phyloP scores from a whole-genome alignment of 2,797 vertebrate species.

The Serranus cabrilla region DNA sequence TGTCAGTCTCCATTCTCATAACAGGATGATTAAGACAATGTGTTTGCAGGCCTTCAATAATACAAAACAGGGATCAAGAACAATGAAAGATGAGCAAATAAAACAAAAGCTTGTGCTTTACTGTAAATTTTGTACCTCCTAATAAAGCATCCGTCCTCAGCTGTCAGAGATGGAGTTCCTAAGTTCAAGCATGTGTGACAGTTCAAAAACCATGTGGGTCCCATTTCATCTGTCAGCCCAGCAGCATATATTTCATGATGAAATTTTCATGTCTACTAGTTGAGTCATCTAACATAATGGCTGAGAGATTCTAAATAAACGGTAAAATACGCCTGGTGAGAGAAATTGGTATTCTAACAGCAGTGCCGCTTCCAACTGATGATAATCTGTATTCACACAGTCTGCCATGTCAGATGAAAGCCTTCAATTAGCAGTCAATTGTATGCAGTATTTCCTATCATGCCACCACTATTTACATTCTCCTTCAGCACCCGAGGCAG shows the following conservation, averaged over 20 bases:
- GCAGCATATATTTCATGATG: slow-evolving; percentile 31
- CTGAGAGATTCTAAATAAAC: slow-evolving; percentile 56
- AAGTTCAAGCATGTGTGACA: slow-evolving; percentile 40
- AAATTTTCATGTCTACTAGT: slow-evolving; percentile 34
- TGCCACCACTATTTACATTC: slow-evolving; percentile 77
- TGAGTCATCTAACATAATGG: slow-evolving; percentile 57
- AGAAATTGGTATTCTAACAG: slow-evolving; percentile 71
- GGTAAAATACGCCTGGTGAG: slow-evolving; percentile 46
- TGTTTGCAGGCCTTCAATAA: slow-evolving; percentile 10
- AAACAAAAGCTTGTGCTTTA: not conserved
- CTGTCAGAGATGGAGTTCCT: slow-evolving; percentile 40
- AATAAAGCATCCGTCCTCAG: slow-evolving; percentile 11
- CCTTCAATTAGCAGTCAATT: slow-evolving; percentile 81
- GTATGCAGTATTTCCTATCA: slow-evolving; percentile 72
- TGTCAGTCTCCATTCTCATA: not conserved
- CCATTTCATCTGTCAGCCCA: slow-evolving; percentile 42
- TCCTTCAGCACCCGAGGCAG: slow-evolving; percentile 64
- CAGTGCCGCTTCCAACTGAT: slow-evolving; percentile 61
- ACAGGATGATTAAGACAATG: not conserved
- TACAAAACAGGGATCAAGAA: not conserved
- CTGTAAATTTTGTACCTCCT: slow-evolving; percentile 24
- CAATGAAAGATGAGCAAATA: not conserved
- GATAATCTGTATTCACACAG: slow-evolving; percentile 80
- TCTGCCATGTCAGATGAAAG: slow-evolving; percentile 79
- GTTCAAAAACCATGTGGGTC: slow-evolving; percentile 31